Conservation (phyloP, 2,888 invertebrate species). For the Eilema griseolum region DNA sequence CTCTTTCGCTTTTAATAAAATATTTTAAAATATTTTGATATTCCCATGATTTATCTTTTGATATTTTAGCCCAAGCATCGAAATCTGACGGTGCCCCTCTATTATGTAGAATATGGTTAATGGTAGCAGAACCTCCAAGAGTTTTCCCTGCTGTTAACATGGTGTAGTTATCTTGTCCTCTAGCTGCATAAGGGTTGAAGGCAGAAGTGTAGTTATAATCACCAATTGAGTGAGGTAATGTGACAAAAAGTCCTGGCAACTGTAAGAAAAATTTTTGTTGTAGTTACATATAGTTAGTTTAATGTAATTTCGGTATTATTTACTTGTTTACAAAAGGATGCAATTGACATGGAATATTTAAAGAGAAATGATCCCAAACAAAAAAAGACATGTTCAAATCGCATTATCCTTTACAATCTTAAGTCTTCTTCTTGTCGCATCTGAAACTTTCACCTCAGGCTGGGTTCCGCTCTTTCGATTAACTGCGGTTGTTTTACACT, state of each 20-base stretch:
- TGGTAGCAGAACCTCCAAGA: slow-evolving; percentile 24
- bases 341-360: too few relatives aligned
- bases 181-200: background rate
- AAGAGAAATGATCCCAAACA: too few relatives aligned
- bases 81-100: slow-evolving; percentile 24
- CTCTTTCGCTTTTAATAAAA: slow-evolving; percentile 27
- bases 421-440: too few relatives aligned
- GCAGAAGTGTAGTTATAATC: background rate
- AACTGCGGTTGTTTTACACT: too few relatives aligned
- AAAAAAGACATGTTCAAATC: too few relatives aligned
- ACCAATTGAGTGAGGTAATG: background rate
- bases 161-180: background rate
- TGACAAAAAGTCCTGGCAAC: background rate
- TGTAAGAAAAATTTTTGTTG: too few relatives aligned
- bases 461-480: too few relatives aligned
- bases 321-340: background rate
- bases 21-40: slow-evolving; percentile 13
- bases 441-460: too few relatives aligned
- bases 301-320: background rate
- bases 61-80: slow-evolving; percentile 16
- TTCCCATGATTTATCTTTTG: slow-evolving; percentile 19
- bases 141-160: slow-evolving; percentile 22
- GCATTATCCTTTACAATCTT: too few relatives aligned
- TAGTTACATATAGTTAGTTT: too few relatives aligned
- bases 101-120: slow-evolving; percentile 13